Evolutionary conservation across 1,140 invertebrate genomes (phyloP).

Genomic region (Epicauta chinensis): DNA sequence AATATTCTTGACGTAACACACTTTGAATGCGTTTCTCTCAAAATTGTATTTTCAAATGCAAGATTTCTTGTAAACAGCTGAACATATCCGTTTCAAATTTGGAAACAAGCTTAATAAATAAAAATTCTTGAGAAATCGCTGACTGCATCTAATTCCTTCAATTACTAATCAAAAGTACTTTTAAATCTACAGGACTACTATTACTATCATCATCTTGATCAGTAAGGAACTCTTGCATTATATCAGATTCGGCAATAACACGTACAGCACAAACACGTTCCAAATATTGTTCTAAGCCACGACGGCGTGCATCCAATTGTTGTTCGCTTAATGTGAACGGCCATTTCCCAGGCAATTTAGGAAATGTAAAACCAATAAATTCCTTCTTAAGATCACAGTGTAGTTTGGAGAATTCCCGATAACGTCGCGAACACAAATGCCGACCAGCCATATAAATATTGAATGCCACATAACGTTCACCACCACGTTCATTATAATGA

Average conservation of each 20-base stretch:
- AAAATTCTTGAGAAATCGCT: too few relatives aligned
- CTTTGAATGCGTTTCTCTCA: too few relatives aligned
- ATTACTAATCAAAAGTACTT: conserved; percentile 57
- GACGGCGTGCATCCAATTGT: conserved; percentile 86
- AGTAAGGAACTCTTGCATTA: conserved; percentile 95
- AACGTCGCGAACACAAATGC: conserved; percentile 92
- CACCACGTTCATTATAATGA: conserved; percentile 71
- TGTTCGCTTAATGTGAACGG: conserved; percentile 95
- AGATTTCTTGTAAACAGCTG: too few relatives aligned
- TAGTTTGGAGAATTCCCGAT: conserved; percentile 90
- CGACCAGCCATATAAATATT: conserved; percentile 99
- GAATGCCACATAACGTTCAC: conserved; percentile 92
- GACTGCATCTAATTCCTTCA: too few relatives aligned
- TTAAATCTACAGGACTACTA: conserved; percentile 86
- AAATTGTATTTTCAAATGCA: too few relatives aligned
- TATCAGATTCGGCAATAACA: conserved; percentile 95
- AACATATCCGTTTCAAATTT: too few relatives aligned
- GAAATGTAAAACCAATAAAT: conserved; percentile 96
- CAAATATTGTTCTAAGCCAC: conserved; percentile 94
- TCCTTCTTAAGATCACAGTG: conserved; percentile 90
- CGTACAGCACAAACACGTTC: conserved; percentile 97
- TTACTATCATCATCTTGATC: conserved; percentile 84
- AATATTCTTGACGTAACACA: too few relatives aligned
- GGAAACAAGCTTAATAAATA: too few relatives aligned
- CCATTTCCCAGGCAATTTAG: conserved; percentile 98